Evolutionary conservation across 2,113 vertebrate species (phyloP).

Genomic region (Hassar affinis): DNA sequence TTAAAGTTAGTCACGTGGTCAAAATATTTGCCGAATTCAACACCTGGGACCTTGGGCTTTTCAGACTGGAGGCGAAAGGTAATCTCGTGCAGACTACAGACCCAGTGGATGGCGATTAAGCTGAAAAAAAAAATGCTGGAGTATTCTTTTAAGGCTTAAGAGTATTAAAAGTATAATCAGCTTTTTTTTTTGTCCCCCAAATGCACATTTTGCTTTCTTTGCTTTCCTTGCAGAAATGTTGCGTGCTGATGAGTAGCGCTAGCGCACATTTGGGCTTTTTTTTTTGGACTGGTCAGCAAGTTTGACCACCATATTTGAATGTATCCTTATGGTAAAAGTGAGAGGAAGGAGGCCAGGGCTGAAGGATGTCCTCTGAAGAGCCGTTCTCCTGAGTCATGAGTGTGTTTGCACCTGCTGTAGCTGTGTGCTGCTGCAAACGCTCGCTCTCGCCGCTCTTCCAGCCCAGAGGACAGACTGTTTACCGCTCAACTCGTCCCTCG

Average conservation of each 20-base stretch:
- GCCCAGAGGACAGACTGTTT: constrained; percentile 61
- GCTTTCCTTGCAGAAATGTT: constrained; percentile 43
- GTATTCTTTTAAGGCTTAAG: constrained; percentile 19
- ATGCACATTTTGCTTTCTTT: constrained; percentile 29
- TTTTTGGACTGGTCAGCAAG: constrained; percentile 43
- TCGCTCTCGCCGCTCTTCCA: constrained; percentile 46
- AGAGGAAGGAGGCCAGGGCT: background rate
- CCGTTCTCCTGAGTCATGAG: constrained; percentile 40
- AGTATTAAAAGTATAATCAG: constrained; percentile 1
- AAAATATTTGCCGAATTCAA: background rate
- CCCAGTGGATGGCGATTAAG: background rate
- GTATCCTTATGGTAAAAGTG: constrained; percentile 35
- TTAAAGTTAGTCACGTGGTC: background rate
- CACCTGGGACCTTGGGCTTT: background rate
- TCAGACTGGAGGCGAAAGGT: too few relatives aligned
- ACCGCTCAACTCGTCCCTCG: constrained; percentile 53
- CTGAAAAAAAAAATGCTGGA: background rate
- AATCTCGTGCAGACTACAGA: background rate
- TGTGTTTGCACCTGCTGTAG: constrained; percentile 64
- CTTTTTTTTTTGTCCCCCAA: constrained; percentile 29
- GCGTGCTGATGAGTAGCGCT: constrained; percentile 22
- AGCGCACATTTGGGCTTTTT: background rate
- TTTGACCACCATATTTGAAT: constrained; percentile 51
- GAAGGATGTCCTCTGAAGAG: constrained; percentile 32
- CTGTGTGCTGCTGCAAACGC: constrained; percentile 60